Evolutionary conservation across 1,140 invertebrate species (phyloP).

Genomic region (Tetranychus cinnabarinus): DNA sequence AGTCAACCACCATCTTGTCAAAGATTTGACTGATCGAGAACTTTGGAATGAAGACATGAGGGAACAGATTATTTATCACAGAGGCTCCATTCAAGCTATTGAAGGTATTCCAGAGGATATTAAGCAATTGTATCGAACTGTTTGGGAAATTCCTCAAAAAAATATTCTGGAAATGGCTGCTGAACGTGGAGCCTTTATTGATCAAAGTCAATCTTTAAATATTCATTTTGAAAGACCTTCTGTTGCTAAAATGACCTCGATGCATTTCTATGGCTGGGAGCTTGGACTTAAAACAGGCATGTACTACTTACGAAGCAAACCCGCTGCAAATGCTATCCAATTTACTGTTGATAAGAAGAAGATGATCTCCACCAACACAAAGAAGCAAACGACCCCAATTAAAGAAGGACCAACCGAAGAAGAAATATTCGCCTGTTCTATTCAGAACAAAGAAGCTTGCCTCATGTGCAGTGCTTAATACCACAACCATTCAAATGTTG

Average conservation of each 20-base stretch:
- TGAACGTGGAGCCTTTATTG: conserved; percentile 89
- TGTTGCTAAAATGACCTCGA: conserved; percentile 78
- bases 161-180: conserved; percentile 88
- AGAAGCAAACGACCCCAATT: not conserved
- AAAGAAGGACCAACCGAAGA: conserved; percentile 30
- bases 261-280: conserved; percentile 97
- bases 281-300: conserved; percentile 86
- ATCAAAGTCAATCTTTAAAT: conserved; percentile 94
- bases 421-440: conserved; percentile 58
- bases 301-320: conserved; percentile 93
- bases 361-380: conserved; percentile 1
- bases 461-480: conserved; percentile 30
- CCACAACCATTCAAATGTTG: not conserved
- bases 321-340: conserved; percentile 83
- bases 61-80: conserved; percentile 66
- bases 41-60: conserved; percentile 95
- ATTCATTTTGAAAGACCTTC: conserved; percentile 85
- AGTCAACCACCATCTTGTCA: conserved; percentile 85
- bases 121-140: conserved; percentile 83
- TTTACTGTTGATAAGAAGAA: conserved; percentile 89
- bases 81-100: conserved; percentile 84
- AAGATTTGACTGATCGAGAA: conserved; percentile 66
- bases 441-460: conserved; percentile 76
- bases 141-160: conserved; percentile 96
- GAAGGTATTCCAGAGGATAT: conserved; percentile 63